These are phyloP conservation scores for Phalera bucephala DNA, from an alignment of 2,888 invertebrate genomes.

Conservation along the genomic window DNA sequence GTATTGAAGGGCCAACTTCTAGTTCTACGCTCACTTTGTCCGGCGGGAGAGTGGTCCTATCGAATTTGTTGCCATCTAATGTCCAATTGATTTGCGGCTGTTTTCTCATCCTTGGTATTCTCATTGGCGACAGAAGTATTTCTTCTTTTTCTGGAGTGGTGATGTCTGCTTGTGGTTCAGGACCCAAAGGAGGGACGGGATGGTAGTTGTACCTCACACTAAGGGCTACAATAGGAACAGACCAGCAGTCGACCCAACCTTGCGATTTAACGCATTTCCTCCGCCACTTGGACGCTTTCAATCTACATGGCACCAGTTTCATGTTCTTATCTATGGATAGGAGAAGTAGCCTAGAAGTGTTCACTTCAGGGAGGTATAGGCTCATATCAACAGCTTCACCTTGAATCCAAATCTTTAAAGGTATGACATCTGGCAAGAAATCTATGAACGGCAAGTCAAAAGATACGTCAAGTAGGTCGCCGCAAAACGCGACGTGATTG, in stretches of 20 bases:
- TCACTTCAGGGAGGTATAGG: constrained; percentile 95
- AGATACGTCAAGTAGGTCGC: constrained; percentile 95
- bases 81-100: constrained; percentile 87
- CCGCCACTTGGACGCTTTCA: constrained; percentile 88
- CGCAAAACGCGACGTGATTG: constrained; percentile 96
- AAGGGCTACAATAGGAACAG: constrained; percentile 95
- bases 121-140: constrained; percentile 94
- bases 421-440: constrained; percentile 94
- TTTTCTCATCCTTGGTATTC: constrained; percentile 91
- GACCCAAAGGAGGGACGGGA: constrained; percentile 94
- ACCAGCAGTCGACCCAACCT: constrained; percentile 99
- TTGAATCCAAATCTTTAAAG: constrained; percentile 96
- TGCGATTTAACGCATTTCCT: constrained; percentile 87
- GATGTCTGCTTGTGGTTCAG: constrained; percentile 94
- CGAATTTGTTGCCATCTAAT: constrained; percentile 89
- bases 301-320: constrained; percentile 88
- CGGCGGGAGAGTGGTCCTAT: constrained; percentile 92
- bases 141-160: constrained; percentile 98
- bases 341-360: constrained; percentile 92
- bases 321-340: constrained; percentile 94
- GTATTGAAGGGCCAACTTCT: constrained; percentile 96
- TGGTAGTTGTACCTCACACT: constrained; percentile 96
- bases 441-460: constrained; percentile 97
- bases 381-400: constrained; percentile 96
- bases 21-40: constrained; percentile 96